Evolutionary conservation across 2,888 invertebrate species (phyloP).

Genomic region (Cabera pusaria): DNA sequence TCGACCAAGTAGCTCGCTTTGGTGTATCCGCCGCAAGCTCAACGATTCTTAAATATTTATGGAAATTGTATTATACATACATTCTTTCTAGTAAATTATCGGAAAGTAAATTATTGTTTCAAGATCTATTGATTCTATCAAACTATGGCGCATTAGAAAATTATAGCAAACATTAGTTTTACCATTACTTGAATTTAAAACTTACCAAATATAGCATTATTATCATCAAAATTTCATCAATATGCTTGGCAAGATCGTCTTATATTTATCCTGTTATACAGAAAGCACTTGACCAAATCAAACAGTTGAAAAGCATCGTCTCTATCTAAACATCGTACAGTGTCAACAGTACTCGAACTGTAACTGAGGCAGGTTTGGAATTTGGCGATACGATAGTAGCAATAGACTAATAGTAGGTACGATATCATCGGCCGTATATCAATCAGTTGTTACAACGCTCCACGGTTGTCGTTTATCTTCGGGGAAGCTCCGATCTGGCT

Average conservation of each 20-base stretch:
- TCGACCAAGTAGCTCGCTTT: no score
- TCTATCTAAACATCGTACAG: slow-evolving; percentile 73
- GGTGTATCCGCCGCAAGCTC: no score
- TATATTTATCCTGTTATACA: slow-evolving; percentile 23
- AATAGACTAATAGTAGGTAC: slow-evolving; percentile 38
- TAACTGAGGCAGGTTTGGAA: slow-evolving; percentile 76
- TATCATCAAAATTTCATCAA: not conserved
- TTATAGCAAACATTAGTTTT: no score
- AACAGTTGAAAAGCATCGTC: slow-evolving; percentile 53
- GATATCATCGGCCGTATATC: slow-evolving; percentile 79
- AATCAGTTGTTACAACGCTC: slow-evolving; percentile 80
- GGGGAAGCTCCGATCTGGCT: slow-evolving; percentile 72
- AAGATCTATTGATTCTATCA: no score
- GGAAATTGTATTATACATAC: no score
- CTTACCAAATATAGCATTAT: no score
- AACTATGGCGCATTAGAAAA: no score
- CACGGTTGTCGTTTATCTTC: slow-evolving; percentile 81
- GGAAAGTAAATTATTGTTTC: no score
- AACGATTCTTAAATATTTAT: no score
- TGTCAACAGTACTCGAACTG: slow-evolving; percentile 76
- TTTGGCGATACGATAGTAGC: slow-evolving; percentile 63
- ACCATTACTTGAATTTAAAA: no score
- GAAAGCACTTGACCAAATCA: slow-evolving; percentile 48
- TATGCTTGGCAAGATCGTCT: slow-evolving; percentile 1
- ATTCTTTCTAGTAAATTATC: no score